Conservation (phyloP, 2,113 vertebrate genomes). For the Grallaria varia region DNA sequence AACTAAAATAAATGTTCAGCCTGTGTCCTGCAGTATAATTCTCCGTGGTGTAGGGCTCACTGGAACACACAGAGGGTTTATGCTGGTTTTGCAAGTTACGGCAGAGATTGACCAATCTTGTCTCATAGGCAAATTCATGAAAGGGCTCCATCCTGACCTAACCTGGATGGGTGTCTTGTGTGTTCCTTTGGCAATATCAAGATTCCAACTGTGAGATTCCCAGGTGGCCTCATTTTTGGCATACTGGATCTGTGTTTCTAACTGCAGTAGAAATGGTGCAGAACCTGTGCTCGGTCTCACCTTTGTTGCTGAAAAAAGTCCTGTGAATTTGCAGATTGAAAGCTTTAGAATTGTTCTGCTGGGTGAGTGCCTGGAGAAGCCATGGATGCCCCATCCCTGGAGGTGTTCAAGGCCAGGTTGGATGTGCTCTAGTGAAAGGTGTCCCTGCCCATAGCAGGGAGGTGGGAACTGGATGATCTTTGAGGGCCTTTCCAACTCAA, state of each 20-base stretch:
- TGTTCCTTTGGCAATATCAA: background rate
- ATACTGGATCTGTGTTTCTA: background rate
- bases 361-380: background rate
- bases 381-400: background rate
- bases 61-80: background rate
- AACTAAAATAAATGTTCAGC: background rate
- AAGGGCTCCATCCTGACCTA: background rate
- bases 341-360: no score
- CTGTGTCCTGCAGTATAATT: background rate
- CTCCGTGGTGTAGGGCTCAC: background rate
- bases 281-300: background rate
- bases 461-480: background rate
- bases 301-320: background rate
- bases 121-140: background rate
- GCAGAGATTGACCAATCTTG: background rate
- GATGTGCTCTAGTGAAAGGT: accelerated
- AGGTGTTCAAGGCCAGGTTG: background rate
- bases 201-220: background rate
- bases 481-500: background rate
- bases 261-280: background rate
- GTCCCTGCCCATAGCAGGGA: no score
- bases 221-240: background rate
- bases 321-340: background rate
- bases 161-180: background rate
- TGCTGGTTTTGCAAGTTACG: background rate